A percentile compares a stretch with the other conserved stretches of the same genome.
Evolutionary conservation across 2,888 invertebrate genomes (phyloP).

Genomic region (Yponomeuta plumbellus): DNA sequence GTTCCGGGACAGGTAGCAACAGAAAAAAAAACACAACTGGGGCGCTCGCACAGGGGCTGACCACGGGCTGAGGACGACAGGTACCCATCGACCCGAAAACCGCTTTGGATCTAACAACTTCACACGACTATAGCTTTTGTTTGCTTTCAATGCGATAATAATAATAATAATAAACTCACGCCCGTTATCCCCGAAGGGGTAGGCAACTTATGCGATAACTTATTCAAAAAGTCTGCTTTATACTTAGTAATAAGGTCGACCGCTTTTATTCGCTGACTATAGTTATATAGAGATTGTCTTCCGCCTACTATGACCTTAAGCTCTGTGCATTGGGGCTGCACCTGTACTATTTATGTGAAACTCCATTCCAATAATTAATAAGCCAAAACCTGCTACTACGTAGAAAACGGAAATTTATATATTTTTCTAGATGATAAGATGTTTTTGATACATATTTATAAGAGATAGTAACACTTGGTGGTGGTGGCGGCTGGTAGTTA

Average conservation of each 20-base stretch:
- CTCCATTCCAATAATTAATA: neutral
- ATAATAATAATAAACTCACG: too few relatives aligned
- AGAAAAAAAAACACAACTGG: conserved; percentile 48
- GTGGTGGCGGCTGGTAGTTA: conserved; percentile 31
- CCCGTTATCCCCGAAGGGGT: too few relatives aligned
- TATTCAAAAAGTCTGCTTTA: conserved; percentile 35
- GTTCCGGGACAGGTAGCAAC: conserved; percentile 53
- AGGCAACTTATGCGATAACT: neutral
- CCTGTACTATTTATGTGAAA: conserved; percentile 3
- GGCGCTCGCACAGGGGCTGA: conserved; percentile 41
- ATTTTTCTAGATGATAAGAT: neutral
- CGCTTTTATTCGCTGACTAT: conserved; percentile 49
- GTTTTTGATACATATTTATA: neutral
- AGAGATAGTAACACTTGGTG: conserved; percentile 21
- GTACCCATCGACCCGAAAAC: conserved; percentile 52
- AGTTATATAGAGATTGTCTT: conserved; percentile 67
- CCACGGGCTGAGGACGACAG: conserved; percentile 49
- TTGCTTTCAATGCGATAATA: conserved; percentile 10
- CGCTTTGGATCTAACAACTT: conserved; percentile 43
- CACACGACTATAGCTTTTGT: conserved; percentile 42
- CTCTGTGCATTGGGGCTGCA: conserved; percentile 27
- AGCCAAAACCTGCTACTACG: neutral
- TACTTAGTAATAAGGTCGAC: conserved; percentile 47
- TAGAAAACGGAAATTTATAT: neutral
- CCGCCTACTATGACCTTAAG: conserved; percentile 62